Conservation (phyloP, 2,888 invertebrate species). For the Lucinisca nassula region DNA sequence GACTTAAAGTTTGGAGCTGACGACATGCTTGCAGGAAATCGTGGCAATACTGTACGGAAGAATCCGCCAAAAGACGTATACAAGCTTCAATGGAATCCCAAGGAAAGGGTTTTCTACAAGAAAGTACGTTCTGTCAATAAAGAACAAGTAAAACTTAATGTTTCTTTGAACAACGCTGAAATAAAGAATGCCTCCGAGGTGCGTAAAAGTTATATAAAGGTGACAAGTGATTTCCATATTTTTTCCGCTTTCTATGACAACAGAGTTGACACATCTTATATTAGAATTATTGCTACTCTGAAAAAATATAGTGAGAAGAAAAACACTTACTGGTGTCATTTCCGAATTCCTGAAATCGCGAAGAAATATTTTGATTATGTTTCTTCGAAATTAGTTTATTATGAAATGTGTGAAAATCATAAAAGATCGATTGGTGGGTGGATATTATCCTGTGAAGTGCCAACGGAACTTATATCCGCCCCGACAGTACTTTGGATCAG, state of each 20-base stretch:
- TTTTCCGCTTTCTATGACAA: slow-evolving; percentile 57
- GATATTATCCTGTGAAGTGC: slow-evolving; percentile 78
- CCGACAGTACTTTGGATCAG: slow-evolving; percentile 20
- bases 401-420: slow-evolving; percentile 80
- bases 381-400: slow-evolving; percentile 19
- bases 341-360: neutral
- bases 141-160: neutral
- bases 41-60: too few relatives aligned
- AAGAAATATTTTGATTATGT: slow-evolving; percentile 5
- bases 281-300: slow-evolving; percentile 45
- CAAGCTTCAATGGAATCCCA: slow-evolving; percentile 22
- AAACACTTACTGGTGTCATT: slow-evolving; percentile 39
- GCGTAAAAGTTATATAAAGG: neutral
- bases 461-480: slow-evolving; percentile 30
- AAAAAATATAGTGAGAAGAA: neutral
- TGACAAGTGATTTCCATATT: slow-evolving; percentile 34
- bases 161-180: neutral
- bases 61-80: neutral
- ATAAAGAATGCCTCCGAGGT: too few relatives aligned
- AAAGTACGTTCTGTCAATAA: slow-evolving; percentile 13
- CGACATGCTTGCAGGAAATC: too few relatives aligned
- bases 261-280: slow-evolving; percentile 14
- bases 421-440: slow-evolving; percentile 76
- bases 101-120: slow-evolving; percentile 33
- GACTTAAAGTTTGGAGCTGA: neutral